phyloP scores from a whole-genome alignment of 2,888 invertebrate species.

The Volucella zonaria region DNA sequence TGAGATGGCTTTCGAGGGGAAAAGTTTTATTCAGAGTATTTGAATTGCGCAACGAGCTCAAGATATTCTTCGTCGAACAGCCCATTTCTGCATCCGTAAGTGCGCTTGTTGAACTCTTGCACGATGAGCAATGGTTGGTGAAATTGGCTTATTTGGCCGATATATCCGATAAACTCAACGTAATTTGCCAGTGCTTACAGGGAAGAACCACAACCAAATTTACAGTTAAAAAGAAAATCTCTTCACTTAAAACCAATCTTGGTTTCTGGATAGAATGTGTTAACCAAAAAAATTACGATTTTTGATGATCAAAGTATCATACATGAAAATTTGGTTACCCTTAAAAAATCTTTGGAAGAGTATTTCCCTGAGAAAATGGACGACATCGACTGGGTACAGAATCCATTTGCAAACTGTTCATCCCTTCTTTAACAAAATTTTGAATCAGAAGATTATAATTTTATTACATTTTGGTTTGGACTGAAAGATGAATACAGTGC shows the following conservation, averaged over 20 bases:
- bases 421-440: too few species aligned
- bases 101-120: too few species aligned
- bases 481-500: constrained; percentile 6
- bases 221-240: constrained; percentile 28
- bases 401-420: too few species aligned
- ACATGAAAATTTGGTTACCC: constrained; percentile 1
- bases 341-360: constrained; percentile 34
- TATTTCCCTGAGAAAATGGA: too few species aligned
- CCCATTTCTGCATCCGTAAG: too few species aligned
- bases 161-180: constrained; percentile 29
- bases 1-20: too few species aligned
- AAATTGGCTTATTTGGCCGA: constrained; percentile 36
- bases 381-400: too few species aligned
- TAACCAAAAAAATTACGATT: constrained; percentile 22
- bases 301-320: constrained; percentile 10
- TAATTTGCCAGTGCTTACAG: constrained; percentile 41
- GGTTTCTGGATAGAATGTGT: constrained; percentile 30
- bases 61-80: too few species aligned
- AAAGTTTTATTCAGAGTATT: too few species aligned
- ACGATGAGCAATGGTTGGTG: constrained; percentile 36
- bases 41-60: too few species aligned
- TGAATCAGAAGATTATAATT: too few species aligned
- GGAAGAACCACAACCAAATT: constrained; percentile 34
- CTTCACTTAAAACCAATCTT: too few species aligned
- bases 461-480: constrained; percentile 3